phyloP scores from a whole-genome alignment of 2,113 vertebrate species.

The Notarius quadriscutis region DNA sequence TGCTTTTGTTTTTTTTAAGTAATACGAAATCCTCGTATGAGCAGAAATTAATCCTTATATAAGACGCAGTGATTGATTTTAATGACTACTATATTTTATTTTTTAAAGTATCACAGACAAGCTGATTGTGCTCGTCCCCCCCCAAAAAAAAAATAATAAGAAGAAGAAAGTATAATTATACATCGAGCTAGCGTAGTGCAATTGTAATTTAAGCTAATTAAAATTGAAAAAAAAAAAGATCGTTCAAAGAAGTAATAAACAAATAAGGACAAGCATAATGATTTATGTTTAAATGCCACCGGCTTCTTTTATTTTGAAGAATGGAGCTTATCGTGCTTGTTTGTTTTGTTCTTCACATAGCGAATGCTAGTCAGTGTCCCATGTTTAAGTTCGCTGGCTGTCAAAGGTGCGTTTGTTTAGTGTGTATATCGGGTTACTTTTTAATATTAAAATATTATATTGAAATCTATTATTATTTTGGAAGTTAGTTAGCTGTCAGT shows the following conservation, averaged over 20 bases:
- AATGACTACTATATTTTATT: not conserved
- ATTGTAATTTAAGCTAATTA: not conserved
- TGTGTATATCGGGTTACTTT: not conserved
- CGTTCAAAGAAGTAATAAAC: not conserved
- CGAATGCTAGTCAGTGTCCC: not conserved
- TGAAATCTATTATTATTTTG: not conserved
- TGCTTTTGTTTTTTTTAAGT: not conserved
- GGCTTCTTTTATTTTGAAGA: constrained; percentile 17
- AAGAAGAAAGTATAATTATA: not conserved
- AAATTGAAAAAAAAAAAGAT: too few species aligned
- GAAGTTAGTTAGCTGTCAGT: not conserved
- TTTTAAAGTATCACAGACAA: not conserved
- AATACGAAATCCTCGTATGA: not conserved
- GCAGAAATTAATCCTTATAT: not conserved
- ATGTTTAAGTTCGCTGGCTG: not conserved
- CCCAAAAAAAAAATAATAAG: too few species aligned
- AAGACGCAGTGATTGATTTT: not conserved
- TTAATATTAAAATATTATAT: not conserved
- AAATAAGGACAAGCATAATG: not conserved
- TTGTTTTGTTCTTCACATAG: not conserved
- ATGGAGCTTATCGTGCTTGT: not conserved
- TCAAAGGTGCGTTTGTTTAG: not conserved
- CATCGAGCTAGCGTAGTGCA: not conserved
- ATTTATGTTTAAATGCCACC: not conserved
- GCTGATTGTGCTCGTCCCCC: not conserved